Evolutionary conservation across 2,888 invertebrate genomes (phyloP), one percentile per base, ranked within the genome.

Genomic region (Hirtodrosophila trivittata): DNA sequence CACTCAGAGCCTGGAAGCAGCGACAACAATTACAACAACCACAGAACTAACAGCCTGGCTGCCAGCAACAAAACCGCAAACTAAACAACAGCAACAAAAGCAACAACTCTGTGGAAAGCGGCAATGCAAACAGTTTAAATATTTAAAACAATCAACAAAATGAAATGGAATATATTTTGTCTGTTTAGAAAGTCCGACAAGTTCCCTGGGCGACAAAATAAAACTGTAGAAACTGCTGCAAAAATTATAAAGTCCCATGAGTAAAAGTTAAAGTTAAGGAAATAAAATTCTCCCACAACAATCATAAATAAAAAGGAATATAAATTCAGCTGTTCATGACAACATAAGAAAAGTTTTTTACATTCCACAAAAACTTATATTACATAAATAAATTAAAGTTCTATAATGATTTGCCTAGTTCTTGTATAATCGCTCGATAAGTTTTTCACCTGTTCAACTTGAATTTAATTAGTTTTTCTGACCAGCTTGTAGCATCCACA

Each of bases 71-170:
- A 57, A 56, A 66, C 66, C 66, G 25, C 71, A 70, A 70, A 70
- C 71, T 62, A 71, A 70, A 55, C 6, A 25, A 7, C 37, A 47
- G 43, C 56, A 51, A n/a, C 3, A 50, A 50, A 39, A 39, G 33
- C 42, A 13, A 47, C 28, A 55, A 47, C 33, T 30, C 10, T 6
- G 25, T 13, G 3, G 1, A 55, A 54, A 64, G 39, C 60, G 62
- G 60, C 56, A 54, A 55, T 3, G 47, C 66, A 67, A 72, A 65
- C 75, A 66, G 70, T 67, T 67, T 65, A 66, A 73, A 66, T 77
- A 75, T 80, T 68, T 65, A 47, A 66, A 70, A 66, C 70, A 81
- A 73, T 81, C 67, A 77, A 77, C 73, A 66, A 73, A 73, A 75
- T 70, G 73, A 75, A 81, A 75, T 77, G 63, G 62, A 71, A 76